Base-by-base conservation (phyloP, 1,140 invertebrate genomes). In the Phortica variegata region DNA sequence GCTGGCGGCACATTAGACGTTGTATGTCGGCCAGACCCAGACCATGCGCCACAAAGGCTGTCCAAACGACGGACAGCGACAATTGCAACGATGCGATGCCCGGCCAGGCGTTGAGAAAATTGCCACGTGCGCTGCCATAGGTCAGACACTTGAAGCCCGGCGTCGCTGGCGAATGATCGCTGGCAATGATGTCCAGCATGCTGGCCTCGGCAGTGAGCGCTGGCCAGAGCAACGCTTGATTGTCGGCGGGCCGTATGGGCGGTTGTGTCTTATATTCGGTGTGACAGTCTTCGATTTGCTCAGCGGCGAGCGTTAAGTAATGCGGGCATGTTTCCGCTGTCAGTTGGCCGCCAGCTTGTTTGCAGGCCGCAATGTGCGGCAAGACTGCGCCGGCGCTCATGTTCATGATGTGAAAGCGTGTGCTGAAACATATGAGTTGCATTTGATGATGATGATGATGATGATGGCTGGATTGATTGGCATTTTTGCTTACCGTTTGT, bases 241-340 rank as follows among this genome's bases (percentile, higher is more conserved):
- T 89, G 15, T 63, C 51, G 13, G 65, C 60, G 43, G 80, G 78
- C 31, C 87, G 76, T 41, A 89, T 86, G 12, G 87, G 87, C 3
- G 87, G 87, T 56, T 83, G 84, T 47, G 87, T 88, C 68, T 89
- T 89, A 52, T 79, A 88, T 60, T 87, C 79, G 2, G 85, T 87
- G 3, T 78, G 81, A 3, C 79, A 79, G 26, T 79, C 71, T 9
- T 83, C 83, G 17, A 89, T 79, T 26, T 83, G 71, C 56, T 87
- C 84, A 12, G 85, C 79, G 23, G 76, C 75, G 8, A 89, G 61
- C 1, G 79, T 78, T n/a, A 89, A 73, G 66, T 89, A 89, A 65
- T 89, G 87, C 46, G 85, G 84, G 65, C 87, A 88, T 0, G 87
- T 89, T 68, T 89, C 87, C 0, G 82, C 82, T 0, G 84, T 86